phyloP scores from a whole-genome alignment of 2,888 invertebrate species.

The Drosophila helvetica region DNA sequence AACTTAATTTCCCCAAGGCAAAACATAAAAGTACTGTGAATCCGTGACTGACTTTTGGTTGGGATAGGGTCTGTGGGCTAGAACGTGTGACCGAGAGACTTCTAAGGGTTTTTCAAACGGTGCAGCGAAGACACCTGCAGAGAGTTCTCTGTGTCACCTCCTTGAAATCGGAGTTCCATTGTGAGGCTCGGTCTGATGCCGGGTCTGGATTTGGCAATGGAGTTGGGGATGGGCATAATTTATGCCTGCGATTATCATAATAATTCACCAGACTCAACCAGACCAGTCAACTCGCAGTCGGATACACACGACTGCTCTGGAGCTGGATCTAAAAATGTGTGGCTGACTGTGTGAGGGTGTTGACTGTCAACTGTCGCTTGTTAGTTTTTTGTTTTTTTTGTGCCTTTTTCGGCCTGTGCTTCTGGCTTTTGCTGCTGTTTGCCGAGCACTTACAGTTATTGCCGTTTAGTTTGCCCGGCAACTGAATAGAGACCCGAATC shows the following conservation, averaged over 20 bases:
- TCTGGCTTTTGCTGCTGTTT: slow-evolving; percentile 60
- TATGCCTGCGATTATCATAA: slow-evolving; percentile 78
- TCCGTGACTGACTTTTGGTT: background rate
- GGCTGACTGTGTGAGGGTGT: slow-evolving; percentile 13
- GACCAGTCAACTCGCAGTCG: no score
- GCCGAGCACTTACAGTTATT: slow-evolving; percentile 78
- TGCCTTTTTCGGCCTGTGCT: slow-evolving; percentile 7
- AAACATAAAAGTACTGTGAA: slow-evolving; percentile 51
- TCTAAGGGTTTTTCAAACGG: background rate
- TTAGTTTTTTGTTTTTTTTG: slow-evolving; percentile 29
- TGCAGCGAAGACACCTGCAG: slow-evolving; percentile 1
- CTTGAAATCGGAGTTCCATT: background rate
- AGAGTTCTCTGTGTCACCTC: slow-evolving; percentile 2
- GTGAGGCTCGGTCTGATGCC: background rate
- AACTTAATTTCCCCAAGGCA: slow-evolving; percentile 79
- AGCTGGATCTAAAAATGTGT: background rate
- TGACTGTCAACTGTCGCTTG: slow-evolving; percentile 44
- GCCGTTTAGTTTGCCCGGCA: slow-evolving; percentile 68
- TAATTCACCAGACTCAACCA: slow-evolving; percentile 56
- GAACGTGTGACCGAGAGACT: background rate
- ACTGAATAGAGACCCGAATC: slow-evolving; percentile 59
- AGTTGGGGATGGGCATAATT: slow-evolving; percentile 56
- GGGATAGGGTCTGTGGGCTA: slow-evolving; percentile 4
- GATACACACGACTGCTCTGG: slow-evolving; percentile 47
- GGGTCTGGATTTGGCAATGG: background rate